phyloP scores from a whole-genome alignment of 2,113 vertebrate genomes.

The Takifugu flavidus region DNA sequence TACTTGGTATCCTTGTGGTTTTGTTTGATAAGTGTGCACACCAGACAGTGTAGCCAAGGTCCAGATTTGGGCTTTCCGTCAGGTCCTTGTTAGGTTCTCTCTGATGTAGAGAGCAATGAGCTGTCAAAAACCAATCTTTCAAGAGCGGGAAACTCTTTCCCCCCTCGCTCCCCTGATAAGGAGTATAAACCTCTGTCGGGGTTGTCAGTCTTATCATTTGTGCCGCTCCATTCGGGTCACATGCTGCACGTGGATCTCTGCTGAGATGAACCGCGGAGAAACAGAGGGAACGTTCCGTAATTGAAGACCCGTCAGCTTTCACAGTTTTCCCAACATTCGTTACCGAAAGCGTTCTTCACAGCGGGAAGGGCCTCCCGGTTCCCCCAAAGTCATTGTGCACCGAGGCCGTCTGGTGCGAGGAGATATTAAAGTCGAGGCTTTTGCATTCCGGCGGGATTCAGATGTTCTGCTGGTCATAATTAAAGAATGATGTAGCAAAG shows the following conservation, averaged over 20 bases:
- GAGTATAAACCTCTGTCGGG: conserved; percentile 26
- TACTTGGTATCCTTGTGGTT: conserved; percentile 1
- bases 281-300: conserved; percentile 15
- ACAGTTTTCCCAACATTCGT: conserved; percentile 35
- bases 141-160: neutral
- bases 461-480: conserved; percentile 39
- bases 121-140: conserved; percentile 6
- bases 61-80: neutral
- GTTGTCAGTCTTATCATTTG: conserved; percentile 18
- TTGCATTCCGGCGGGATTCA: conserved; percentile 25
- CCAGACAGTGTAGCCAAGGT: neutral
- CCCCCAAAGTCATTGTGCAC: conserved; percentile 54
- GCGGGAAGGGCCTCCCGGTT: conserved; percentile 34
- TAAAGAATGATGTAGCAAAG: conserved; percentile 49
- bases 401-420: conserved; percentile 36
- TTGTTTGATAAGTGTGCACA: neutral
- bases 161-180: conserved; percentile 20
- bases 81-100: conserved; percentile 10
- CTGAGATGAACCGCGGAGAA: conserved; percentile 7
- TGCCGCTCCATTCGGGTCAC: neutral
- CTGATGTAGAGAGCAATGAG: neutral
- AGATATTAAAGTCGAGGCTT: conserved; percentile 42
- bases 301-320: conserved; percentile 24
- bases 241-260: conserved; percentile 11
- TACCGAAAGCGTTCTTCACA: conserved; percentile 29